A percentile compares a stretch with the other conserved stretches of the same genome.
These are phyloP conservation scores for Nothobranchius kuhntae DNA, from an alignment of 2,113 vertebrate genomes.

Conservation along the genomic window DNA sequence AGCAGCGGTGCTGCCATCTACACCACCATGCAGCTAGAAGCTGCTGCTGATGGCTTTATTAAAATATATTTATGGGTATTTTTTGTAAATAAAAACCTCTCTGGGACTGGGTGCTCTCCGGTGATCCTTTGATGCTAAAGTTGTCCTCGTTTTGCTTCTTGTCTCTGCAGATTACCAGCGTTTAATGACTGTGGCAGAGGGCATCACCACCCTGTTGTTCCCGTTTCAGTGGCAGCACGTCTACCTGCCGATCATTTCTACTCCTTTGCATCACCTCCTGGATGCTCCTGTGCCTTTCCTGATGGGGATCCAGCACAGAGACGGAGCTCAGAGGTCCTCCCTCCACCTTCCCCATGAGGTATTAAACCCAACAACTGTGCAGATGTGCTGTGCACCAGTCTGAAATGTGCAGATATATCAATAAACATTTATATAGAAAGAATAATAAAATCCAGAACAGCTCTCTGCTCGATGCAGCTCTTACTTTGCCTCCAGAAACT, in stretches of 20 bases:
- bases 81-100: background rate
- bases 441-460: background rate
- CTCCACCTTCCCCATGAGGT: slow-evolving; percentile 97
- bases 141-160: slow-evolving; percentile 1
- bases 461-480: slow-evolving; percentile 7
- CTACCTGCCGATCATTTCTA: slow-evolving; percentile 94
- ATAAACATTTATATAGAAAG: background rate
- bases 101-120: background rate
- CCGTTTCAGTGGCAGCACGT: slow-evolving; percentile 99
- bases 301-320: slow-evolving; percentile 94
- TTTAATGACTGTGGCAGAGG: slow-evolving; percentile 94
- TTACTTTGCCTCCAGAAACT: slow-evolving; percentile 4
- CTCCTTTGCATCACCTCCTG: slow-evolving; percentile 92
- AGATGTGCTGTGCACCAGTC: background rate
- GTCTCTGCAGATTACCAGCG: slow-evolving; percentile 89
- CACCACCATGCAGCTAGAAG: background rate
- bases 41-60: background rate
- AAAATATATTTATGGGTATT: background rate
- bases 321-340: slow-evolving; percentile 91
- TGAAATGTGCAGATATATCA: slow-evolving; percentile 1
- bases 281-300: slow-evolving; percentile 96
- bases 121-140: background rate
- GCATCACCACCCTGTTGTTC: slow-evolving; percentile 91
- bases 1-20: too few species aligned
- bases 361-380: background rate